Conservation (phyloP, 2,797 vertebrate species). For the Poecilia velifera region DNA sequence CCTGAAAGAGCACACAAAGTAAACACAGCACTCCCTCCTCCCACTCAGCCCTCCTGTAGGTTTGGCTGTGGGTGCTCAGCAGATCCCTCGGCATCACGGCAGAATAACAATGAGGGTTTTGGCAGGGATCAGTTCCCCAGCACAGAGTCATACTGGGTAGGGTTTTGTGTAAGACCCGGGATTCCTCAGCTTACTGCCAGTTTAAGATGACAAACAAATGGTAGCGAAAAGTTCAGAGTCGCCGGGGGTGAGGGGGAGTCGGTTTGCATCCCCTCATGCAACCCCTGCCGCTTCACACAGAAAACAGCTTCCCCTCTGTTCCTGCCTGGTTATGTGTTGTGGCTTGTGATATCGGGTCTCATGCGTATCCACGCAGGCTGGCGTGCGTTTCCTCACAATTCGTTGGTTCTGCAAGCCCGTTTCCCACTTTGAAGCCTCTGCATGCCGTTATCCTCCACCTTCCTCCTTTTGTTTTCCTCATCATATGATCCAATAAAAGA, state of each 20-base stretch:
- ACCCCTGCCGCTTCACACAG: conserved; percentile 38
- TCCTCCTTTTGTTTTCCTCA: conserved; percentile 62
- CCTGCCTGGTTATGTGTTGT: conserved; percentile 47
- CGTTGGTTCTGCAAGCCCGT: conserved; percentile 37
- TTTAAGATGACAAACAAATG: conserved; percentile 78
- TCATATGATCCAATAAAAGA: conserved; percentile 68
- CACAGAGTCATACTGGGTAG: conserved; percentile 66
- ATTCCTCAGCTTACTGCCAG: conserved; percentile 66
- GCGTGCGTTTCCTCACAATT: conserved; percentile 62
- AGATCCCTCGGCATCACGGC: conserved; percentile 74
- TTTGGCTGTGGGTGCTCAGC: conserved; percentile 69
- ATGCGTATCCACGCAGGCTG: conserved; percentile 49
- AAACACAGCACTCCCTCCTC: conserved; percentile 63
- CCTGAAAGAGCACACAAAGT: conserved; percentile 62
- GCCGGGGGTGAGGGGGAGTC: conserved; percentile 28
- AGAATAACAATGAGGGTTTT: conserved; percentile 82
- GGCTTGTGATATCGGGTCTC: conserved; percentile 63
- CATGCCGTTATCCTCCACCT: conserved; percentile 44
- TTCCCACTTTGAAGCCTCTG: conserved; percentile 59
- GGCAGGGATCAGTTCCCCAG: conserved; percentile 75
- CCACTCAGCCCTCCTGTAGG: conserved; percentile 70
- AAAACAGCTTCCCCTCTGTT: conserved; percentile 42
- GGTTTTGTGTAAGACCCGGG: conserved; percentile 73
- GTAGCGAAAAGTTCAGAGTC: conserved; percentile 53
- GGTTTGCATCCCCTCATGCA: conserved; percentile 46